phyloP scores from a whole-genome alignment of 2,113 vertebrate genomes.

The Panurus biarmicus region DNA sequence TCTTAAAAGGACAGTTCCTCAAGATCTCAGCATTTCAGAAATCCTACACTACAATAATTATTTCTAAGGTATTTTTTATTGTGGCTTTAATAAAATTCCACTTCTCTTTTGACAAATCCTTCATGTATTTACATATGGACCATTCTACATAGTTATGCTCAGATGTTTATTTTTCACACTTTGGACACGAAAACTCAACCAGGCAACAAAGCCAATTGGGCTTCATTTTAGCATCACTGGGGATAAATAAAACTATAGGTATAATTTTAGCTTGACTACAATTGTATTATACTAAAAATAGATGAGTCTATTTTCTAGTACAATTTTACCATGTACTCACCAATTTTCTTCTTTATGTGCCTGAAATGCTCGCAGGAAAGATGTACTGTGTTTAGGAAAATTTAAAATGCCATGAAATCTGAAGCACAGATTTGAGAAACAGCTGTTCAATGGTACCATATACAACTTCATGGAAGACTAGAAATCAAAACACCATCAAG shows the following conservation, averaged over 20 bases:
- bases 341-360: conserved; percentile 98
- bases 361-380: conserved; percentile 92
- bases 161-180: not conserved
- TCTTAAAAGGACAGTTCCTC: not conserved
- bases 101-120: not conserved
- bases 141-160: not conserved
- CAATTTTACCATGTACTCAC: conserved; percentile 67
- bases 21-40: not conserved
- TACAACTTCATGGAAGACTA: not conserved
- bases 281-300: not conserved
- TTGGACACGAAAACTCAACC: not conserved
- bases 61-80: not conserved
- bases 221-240: not conserved
- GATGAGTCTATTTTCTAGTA: not conserved
- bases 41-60: not conserved
- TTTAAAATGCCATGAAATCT: not conserved
- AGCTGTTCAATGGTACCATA: not conserved
- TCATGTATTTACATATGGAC: not conserved
- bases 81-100: not conserved
- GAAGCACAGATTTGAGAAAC: not conserved
- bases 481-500: not conserved
- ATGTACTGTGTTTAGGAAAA: conserved; percentile 77
- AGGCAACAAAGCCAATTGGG: not conserved
- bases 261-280: not conserved
- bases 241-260: not conserved